Evolutionary conservation across 1,140 invertebrate species (phyloP).

Genomic region (Tetragonula clypearis): DNA sequence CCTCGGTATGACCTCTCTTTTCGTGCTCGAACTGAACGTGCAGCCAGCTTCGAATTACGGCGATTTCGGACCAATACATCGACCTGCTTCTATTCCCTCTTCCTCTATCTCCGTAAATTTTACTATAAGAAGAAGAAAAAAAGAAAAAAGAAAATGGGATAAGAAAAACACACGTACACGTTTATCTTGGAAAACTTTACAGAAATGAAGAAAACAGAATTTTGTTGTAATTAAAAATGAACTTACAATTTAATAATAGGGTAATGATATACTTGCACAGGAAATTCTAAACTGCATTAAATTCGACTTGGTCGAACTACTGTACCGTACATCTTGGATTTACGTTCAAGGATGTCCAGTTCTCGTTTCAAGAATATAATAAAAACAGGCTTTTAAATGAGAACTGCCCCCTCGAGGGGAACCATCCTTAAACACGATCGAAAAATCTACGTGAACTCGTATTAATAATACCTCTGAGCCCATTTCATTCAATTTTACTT

Average conservation of each 20-base stretch:
- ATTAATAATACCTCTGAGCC: neutral
- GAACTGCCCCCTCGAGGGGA: neutral
- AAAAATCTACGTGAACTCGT: neutral
- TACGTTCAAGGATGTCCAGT: neutral
- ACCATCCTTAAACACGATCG: neutral
- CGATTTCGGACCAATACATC: slow-evolving; percentile 12
- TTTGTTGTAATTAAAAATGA: neutral
- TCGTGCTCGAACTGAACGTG: slow-evolving; percentile 36
- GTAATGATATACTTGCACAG: neutral
- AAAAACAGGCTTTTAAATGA: neutral
- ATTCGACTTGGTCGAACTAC: neutral
- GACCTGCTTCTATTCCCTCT: neutral
- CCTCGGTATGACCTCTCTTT: slow-evolving; percentile 4
- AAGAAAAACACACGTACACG: neutral
- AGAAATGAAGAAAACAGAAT: neutral
- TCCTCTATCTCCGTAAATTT: neutral
- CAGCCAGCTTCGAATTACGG: slow-evolving; percentile 16
- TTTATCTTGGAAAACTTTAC: neutral
- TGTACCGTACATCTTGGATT: neutral
- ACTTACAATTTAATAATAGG: neutral
- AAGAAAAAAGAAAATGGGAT: neutral
- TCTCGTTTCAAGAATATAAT: neutral
- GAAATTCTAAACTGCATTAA: neutral
- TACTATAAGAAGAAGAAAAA: neutral
- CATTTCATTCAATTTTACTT: neutral